These are phyloP conservation scores for Caenorhabditis sp. DNA, from an alignment of 2,888 invertebrate species.

Conservation along the genomic window DNA sequence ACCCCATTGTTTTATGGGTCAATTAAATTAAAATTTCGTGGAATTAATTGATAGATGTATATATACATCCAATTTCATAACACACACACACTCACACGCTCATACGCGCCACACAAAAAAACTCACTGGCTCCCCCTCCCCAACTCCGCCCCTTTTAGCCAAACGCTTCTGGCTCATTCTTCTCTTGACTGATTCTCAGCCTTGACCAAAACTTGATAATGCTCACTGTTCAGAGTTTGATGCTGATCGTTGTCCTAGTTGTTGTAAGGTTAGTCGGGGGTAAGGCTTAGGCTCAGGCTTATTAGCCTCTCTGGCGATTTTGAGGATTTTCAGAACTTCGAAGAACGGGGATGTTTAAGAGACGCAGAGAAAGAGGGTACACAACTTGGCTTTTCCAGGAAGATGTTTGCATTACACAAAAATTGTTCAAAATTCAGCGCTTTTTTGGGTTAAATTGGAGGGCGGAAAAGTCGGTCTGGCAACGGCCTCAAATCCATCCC, in stretches of 20 bases:
- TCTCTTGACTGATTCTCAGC: neutral
- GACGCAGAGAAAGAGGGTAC: too few relatives aligned
- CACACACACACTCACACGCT: neutral
- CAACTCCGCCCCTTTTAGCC: neutral
- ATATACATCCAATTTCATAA: constrained; percentile 5
- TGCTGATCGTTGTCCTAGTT: neutral
- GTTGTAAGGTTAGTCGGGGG: neutral
- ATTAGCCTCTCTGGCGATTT: too few relatives aligned
- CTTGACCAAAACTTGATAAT: neutral
- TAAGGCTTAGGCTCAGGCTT: too few relatives aligned
- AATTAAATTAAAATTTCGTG: constrained; percentile 3
- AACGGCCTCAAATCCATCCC: too few relatives aligned
- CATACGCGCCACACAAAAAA: neutral
- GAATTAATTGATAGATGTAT: neutral
- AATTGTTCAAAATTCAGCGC: too few relatives aligned
- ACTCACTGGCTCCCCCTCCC: too few relatives aligned
- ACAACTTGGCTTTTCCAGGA: too few relatives aligned
- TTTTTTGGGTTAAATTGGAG: too few relatives aligned
- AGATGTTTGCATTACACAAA: too few relatives aligned
- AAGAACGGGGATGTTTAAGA: too few relatives aligned
- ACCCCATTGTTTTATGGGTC: neutral
- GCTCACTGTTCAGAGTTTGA: neutral
- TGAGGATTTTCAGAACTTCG: too few relatives aligned
- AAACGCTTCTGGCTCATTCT: neutral
- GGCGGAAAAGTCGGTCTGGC: too few relatives aligned